A percentile compares a stretch with the other conserved stretches of the same genome.
Conservation (phyloP, 2,113 vertebrate species). For the Centrocercus urophasianus region DNA sequence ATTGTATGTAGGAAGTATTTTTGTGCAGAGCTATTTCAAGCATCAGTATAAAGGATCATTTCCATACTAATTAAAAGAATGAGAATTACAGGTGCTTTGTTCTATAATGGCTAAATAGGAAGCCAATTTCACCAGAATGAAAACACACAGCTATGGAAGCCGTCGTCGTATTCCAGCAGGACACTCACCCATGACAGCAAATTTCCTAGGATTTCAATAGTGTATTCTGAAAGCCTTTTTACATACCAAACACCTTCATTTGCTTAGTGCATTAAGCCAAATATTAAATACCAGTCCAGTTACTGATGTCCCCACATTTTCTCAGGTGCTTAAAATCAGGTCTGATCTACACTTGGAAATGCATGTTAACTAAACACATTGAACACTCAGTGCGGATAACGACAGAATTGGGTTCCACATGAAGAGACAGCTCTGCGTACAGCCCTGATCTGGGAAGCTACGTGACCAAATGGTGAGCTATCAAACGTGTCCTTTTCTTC, state of each 20-base stretch:
- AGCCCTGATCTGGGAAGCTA: neutral
- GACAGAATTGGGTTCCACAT: neutral
- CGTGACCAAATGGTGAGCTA: neutral
- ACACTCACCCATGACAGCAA: neutral
- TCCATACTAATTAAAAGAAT: neutral
- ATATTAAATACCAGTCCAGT: neutral
- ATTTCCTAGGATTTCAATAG: neutral
- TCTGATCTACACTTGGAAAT: constrained; percentile 41
- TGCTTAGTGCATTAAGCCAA: neutral
- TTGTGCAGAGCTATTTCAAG: neutral
- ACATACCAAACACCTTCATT: neutral
- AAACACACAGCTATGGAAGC: neutral
- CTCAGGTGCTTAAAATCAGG: neutral
- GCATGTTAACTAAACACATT: neutral
- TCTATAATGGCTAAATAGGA: neutral
- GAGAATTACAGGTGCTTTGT: neutral
- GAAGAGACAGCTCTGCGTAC: neutral
- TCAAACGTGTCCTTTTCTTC: constrained; percentile 20
- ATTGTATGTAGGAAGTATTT: neutral
- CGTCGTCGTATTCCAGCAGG: neutral
- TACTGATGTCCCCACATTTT: neutral
- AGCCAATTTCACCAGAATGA: neutral
- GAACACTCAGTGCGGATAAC: constrained; percentile 15
- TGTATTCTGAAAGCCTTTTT: neutral
- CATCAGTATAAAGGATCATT: neutral